These are phyloP conservation scores for Furnarius figulus DNA, from an alignment of 2,113 vertebrate genomes.

Conservation along the genomic window DNA sequence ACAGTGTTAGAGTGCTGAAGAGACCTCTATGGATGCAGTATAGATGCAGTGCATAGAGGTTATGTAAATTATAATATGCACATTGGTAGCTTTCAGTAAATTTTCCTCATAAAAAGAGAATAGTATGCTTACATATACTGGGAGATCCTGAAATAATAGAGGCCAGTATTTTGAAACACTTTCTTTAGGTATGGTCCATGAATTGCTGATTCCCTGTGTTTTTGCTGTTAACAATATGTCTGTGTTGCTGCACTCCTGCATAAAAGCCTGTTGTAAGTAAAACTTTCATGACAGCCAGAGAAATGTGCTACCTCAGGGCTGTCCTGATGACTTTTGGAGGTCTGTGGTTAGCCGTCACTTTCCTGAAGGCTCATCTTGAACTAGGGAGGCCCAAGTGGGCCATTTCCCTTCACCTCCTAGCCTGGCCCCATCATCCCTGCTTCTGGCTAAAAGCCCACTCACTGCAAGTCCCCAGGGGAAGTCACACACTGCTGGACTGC, in stretches of 20 bases:
- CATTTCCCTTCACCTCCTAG: neutral
- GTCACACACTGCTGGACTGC: accelerated
- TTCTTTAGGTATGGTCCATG: neutral
- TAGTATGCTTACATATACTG: neutral
- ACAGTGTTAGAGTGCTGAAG: neutral
- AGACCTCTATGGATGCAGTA: neutral
- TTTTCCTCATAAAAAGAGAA: neutral
- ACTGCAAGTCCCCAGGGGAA: accelerated
- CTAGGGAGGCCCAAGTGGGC: neutral
- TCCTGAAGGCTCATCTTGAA: neutral
- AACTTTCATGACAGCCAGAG: neutral
- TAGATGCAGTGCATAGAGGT: neutral
- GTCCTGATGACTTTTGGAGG: neutral
- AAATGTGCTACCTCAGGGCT: neutral
- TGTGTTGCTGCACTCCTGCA: neutral
- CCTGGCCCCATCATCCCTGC: neutral
- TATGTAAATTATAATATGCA: accelerated
- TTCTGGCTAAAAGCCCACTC: accelerated
- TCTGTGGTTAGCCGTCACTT: neutral
- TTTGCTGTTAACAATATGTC: neutral
- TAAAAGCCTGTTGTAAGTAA: neutral
- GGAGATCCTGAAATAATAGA: neutral
- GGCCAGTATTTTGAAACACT: neutral
- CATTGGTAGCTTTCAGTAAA: neutral
- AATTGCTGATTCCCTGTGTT: neutral